Conservation (phyloP, 1,140 invertebrate species). For the Centruroides sculpturatus region DNA sequence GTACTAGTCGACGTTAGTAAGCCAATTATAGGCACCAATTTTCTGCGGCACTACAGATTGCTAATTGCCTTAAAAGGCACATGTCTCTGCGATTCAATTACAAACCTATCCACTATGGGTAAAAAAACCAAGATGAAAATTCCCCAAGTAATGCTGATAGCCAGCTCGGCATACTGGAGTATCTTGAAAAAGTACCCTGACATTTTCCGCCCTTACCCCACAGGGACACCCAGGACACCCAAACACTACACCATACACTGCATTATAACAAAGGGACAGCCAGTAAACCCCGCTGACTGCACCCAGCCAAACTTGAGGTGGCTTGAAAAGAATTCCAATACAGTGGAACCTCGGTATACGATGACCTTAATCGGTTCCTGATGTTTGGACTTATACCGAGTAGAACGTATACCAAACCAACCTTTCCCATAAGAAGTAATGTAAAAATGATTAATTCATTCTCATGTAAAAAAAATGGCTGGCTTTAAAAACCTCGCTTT, state of each 20-base stretch:
- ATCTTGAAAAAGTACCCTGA: background rate
- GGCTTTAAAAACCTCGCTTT: too few relatives aligned
- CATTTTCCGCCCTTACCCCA: background rate
- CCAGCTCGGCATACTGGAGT: too few relatives aligned
- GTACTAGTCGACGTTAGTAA: conserved; percentile 4
- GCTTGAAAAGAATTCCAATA: background rate
- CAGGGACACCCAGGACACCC: background rate
- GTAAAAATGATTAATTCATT: too few relatives aligned
- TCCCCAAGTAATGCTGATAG: too few relatives aligned
- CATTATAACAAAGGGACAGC: conserved; percentile 5
- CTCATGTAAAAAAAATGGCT: too few relatives aligned
- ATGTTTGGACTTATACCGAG: too few relatives aligned
- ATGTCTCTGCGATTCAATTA: conserved; percentile 2
- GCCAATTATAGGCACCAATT: conserved; percentile 13
- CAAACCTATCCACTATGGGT: background rate
- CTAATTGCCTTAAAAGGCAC: background rate
- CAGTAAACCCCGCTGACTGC: background rate
- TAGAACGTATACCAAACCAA: too few relatives aligned
- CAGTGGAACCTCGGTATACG: too few relatives aligned
- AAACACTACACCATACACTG: conserved; percentile 1
- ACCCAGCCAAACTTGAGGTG: background rate
- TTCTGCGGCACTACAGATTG: conserved; percentile 6
- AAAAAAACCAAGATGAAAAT: background rate
- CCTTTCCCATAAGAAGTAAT: too few relatives aligned
- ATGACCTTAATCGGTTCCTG: too few relatives aligned